A percentile compares a stretch with the other conserved stretches of the same genome.
Conservation (phyloP, 2,113 vertebrate genomes). For the Elanus axillaris region DNA sequence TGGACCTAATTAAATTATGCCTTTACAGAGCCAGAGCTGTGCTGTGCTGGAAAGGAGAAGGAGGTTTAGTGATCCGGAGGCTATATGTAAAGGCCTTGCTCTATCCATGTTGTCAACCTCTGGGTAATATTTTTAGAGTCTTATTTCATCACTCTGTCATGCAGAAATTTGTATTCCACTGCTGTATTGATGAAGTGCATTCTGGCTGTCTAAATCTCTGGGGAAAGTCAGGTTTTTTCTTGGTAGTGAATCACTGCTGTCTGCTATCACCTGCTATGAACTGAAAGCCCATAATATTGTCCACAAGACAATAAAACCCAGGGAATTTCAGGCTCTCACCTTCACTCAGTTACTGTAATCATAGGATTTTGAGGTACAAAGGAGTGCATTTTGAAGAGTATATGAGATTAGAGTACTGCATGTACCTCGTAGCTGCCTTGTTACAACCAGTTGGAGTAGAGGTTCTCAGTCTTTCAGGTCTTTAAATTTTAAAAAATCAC, state of each 20-base stretch:
- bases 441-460: not conserved
- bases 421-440: not conserved
- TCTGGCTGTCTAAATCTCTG: not conserved
- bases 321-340: not conserved
- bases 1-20: not conserved
- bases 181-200: rapidly evolving
- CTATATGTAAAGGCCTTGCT: not conserved
- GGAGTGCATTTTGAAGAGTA: not conserved
- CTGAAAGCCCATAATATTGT: not conserved
- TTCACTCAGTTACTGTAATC: not conserved
- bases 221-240: not conserved
- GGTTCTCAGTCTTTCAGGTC: not conserved
- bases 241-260: not conserved
- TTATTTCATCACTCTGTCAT: not conserved
- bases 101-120: rapidly evolving
- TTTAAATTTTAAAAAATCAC: not conserved
- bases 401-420: rapidly evolving
- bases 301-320: not conserved
- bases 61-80: not conserved
- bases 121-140: not conserved
- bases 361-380: not conserved
- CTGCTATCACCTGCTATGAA: not conserved
- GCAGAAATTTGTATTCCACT: not conserved
- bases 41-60: not conserved
- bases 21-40: not conserved